phyloP scores from a whole-genome alignment of 2,888 invertebrate genomes.

The Ditula angustiorana region DNA sequence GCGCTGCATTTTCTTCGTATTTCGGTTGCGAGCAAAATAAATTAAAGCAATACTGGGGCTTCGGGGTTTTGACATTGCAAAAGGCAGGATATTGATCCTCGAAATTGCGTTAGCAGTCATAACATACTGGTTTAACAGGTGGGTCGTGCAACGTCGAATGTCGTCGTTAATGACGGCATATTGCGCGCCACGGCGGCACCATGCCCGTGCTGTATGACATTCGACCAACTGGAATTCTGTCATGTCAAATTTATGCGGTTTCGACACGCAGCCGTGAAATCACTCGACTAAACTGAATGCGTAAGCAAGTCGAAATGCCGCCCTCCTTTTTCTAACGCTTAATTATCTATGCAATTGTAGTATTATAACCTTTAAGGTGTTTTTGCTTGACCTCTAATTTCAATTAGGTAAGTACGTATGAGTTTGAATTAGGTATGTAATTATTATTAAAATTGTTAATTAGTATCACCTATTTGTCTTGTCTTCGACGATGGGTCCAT shows the following conservation, averaged over 20 bases:
- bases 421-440: neutral
- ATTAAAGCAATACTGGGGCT: too few species aligned
- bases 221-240: conserved; percentile 62
- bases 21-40: neutral
- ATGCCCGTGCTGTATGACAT: conserved; percentile 45
- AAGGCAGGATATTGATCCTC: conserved; percentile 19
- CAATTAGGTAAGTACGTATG: too few species aligned
- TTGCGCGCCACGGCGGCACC: conserved; percentile 38
- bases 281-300: conserved; percentile 52
- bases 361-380: conserved; percentile 1
- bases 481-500: conserved; percentile 61
- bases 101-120: conserved; percentile 27
- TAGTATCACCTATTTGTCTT: conserved; percentile 49
- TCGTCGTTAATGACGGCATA: conserved; percentile 58
- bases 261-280: conserved; percentile 52
- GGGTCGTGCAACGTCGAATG: conserved; percentile 55
- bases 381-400: conserved; percentile 12
- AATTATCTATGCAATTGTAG: conserved; percentile 44
- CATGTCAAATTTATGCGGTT: conserved; percentile 61
- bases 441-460: neutral
- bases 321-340: conserved; percentile 54
- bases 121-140: conserved; percentile 43
- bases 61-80: conserved; percentile 3
- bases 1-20: neutral
- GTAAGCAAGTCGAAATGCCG: conserved; percentile 59